Conservation (phyloP, 2,797 vertebrate species). For the Macropodus opercularis region DNA sequence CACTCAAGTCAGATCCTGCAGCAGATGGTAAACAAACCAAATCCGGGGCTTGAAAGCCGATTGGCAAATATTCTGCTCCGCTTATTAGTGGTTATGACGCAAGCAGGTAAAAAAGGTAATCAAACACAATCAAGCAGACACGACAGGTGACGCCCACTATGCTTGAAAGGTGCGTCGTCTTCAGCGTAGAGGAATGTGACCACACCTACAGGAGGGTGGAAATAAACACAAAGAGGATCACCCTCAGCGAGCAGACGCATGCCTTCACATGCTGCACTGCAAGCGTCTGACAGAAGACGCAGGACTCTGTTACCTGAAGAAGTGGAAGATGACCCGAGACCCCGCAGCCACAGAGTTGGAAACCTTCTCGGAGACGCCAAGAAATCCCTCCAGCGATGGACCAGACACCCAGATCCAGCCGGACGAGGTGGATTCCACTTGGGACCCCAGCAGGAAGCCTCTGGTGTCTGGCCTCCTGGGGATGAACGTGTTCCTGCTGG, state of each 20-base stretch:
- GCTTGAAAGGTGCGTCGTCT: not conserved
- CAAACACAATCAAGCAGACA: not conserved
- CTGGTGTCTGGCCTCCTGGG: conserved; percentile 91
- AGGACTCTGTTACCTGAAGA: not conserved
- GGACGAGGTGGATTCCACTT: conserved; percentile 42
- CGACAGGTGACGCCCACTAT: not conserved
- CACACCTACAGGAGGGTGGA: not conserved
- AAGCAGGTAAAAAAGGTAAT: not conserved
- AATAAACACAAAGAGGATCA: not conserved
- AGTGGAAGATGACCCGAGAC: conserved; percentile 35
- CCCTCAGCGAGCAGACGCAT: not conserved
- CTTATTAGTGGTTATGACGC: not conserved
- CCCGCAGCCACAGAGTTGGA: conserved; percentile 11
- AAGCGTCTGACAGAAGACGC: not conserved
- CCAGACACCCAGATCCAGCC: not conserved
- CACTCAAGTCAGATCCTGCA: not conserved
- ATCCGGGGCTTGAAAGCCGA: not conserved
- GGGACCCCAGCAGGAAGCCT: conserved; percentile 80
- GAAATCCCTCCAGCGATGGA: not conserved
- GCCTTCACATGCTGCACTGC: not conserved
- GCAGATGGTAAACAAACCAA: conserved; percentile 8
- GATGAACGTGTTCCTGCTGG: conserved; percentile 88
- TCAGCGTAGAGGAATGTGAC: not conserved
- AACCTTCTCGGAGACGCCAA: not conserved
- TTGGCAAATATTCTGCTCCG: no score